Evolutionary conservation across 2,888 invertebrate species (phyloP).

Genomic region (Lycaena phlaeas): DNA sequence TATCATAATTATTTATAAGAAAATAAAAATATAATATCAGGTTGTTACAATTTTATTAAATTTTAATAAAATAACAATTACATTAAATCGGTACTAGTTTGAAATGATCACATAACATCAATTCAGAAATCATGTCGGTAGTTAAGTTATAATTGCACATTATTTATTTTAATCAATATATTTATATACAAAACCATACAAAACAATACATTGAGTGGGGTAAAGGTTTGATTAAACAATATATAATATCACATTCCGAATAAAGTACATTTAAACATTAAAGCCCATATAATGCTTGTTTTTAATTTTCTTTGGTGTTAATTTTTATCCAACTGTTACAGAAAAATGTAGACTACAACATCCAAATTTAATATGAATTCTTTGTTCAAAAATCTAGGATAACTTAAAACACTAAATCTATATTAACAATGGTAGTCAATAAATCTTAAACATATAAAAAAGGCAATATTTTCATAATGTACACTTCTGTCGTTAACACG

Average conservation of each 20-base stretch:
- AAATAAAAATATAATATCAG: neutral
- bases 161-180: constrained; percentile 59
- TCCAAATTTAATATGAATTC: too few species aligned
- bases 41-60: constrained; percentile 44
- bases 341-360: too few species aligned
- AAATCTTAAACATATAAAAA: neutral
- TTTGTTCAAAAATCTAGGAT: too few species aligned
- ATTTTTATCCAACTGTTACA: too few species aligned
- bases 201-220: constrained; percentile 38
- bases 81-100: constrained; percentile 28
- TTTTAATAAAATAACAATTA: constrained; percentile 60
- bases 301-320: neutral
- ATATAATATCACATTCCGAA: constrained; percentile 7
- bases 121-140: constrained; percentile 67
- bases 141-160: constrained; percentile 63
- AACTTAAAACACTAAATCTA: neutral
- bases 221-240: constrained; percentile 8
- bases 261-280: neutral
- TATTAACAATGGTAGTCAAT: constrained; percentile 1
- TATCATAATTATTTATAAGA: too few species aligned
- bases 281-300: neutral
- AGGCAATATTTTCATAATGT: constrained; percentile 2
- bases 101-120: constrained; percentile 38
- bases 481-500: constrained; percentile 4
- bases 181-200: constrained; percentile 66